Conservation (phyloP, 2,797 vertebrate genomes). For the Lithobates pipiens region DNA sequence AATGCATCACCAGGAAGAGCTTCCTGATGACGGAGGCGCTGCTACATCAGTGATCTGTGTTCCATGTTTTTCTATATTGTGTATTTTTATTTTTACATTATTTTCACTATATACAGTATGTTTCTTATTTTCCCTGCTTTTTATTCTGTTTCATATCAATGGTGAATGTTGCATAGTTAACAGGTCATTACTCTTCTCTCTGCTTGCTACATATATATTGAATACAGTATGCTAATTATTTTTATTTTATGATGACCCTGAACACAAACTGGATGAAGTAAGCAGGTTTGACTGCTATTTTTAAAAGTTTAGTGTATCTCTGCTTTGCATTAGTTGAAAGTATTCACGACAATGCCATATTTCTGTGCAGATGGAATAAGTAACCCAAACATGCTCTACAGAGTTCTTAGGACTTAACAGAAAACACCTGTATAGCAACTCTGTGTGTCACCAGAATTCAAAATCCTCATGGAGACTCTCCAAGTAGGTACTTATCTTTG, state of each 20-base stretch:
- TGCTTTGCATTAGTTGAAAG: slow-evolving; percentile 52
- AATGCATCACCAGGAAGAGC: too few relatives aligned
- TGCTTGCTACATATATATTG: neutral
- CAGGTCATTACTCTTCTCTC: neutral
- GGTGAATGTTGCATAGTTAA: neutral
- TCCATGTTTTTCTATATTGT: neutral
- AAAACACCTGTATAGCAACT: slow-evolving; percentile 55
- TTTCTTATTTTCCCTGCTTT: neutral
- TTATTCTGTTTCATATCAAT: neutral
- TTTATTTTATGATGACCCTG: slow-evolving; percentile 12
- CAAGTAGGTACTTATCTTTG: neutral
- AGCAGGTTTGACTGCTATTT: slow-evolving; percentile 42
- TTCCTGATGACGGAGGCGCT: too few relatives aligned
- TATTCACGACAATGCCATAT: slow-evolving; percentile 19
- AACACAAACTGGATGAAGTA: slow-evolving; percentile 13
- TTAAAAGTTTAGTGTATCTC: slow-evolving; percentile 40
- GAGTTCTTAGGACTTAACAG: slow-evolving; percentile 46
- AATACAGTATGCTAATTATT: neutral
- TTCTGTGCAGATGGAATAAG: slow-evolving; percentile 50
- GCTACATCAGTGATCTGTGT: too few relatives aligned
- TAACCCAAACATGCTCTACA: slow-evolving; percentile 18
- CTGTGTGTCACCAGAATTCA: slow-evolving; percentile 37
- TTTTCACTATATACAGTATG: neutral
- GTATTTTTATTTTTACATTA: neutral
- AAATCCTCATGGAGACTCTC: slow-evolving; percentile 25